phyloP scores from a whole-genome alignment of 2,113 vertebrate genomes.

The Dipodomys spectabilis region DNA sequence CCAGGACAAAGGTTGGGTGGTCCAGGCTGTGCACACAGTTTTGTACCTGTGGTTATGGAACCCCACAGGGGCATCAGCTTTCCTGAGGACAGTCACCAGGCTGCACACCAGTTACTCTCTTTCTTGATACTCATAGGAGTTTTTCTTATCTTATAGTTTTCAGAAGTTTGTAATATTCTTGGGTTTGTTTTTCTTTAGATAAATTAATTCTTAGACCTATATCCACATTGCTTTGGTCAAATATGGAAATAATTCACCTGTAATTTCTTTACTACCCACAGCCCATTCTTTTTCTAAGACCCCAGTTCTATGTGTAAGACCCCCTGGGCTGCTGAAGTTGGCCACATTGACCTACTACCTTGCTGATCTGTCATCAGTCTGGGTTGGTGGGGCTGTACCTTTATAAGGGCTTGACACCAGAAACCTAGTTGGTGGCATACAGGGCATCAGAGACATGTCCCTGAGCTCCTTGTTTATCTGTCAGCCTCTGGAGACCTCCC shows the following conservation, averaged over 20 bases:
- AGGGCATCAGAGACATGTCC: too few relatives aligned
- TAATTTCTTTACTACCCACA: not conserved
- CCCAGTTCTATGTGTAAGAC: too few relatives aligned
- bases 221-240: not conserved
- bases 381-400: too few relatives aligned
- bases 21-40: not conserved
- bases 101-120: too few relatives aligned
- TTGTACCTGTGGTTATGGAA: too few relatives aligned
- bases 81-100: not conserved
- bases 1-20: not conserved
- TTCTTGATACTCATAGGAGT: too few relatives aligned
- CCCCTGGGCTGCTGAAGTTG: not conserved
- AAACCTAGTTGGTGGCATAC: too few relatives aligned
- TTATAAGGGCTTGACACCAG: too few relatives aligned
- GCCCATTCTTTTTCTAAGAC: not conserved
- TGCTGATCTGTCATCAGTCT: too few relatives aligned
- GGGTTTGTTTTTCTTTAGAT: not conserved
- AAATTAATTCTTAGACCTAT: not conserved
- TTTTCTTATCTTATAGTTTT: not conserved
- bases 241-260: not conserved
- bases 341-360: not conserved
- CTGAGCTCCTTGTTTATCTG: too few relatives aligned
- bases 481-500: too few relatives aligned
- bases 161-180: not conserved
- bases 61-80: not conserved